These are phyloP conservation scores for Bubo scandiacus DNA, from an alignment of 2,113 vertebrate species.

Conservation along the genomic window DNA sequence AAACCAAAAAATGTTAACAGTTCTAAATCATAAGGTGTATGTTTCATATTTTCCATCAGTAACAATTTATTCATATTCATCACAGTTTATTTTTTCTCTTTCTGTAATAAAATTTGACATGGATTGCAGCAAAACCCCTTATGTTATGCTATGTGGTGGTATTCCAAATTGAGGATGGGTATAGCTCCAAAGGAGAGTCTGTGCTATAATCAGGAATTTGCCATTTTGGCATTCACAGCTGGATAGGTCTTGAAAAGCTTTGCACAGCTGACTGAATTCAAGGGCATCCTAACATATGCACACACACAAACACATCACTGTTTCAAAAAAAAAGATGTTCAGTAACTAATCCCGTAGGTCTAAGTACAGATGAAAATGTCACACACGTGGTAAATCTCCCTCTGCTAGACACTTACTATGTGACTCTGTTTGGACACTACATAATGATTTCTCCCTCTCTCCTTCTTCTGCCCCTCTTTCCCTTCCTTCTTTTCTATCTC, in stretches of 20 bases:
- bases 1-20: neutral
- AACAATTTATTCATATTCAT: neutral
- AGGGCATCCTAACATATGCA: neutral
- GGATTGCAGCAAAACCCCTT: neutral
- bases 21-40: neutral
- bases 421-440: neutral
- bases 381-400: neutral
- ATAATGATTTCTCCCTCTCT: neutral
- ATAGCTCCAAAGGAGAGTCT: neutral
- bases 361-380: neutral
- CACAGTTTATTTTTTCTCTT: neutral
- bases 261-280: neutral
- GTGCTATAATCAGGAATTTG: neutral
- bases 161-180: neutral
- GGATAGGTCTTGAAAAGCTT: neutral
- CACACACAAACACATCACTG: neutral
- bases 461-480: neutral
- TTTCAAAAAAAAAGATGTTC: neutral
- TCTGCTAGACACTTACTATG: neutral
- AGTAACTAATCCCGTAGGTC: neutral
- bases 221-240: conserved; percentile 12
- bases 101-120: neutral
- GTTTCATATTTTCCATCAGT: neutral
- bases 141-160: neutral
- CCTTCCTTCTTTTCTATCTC: neutral